Evolutionary conservation across 92 coral and sea anemone species (phyloP).

Genomic region (Palythoa caribaeorum): DNA sequence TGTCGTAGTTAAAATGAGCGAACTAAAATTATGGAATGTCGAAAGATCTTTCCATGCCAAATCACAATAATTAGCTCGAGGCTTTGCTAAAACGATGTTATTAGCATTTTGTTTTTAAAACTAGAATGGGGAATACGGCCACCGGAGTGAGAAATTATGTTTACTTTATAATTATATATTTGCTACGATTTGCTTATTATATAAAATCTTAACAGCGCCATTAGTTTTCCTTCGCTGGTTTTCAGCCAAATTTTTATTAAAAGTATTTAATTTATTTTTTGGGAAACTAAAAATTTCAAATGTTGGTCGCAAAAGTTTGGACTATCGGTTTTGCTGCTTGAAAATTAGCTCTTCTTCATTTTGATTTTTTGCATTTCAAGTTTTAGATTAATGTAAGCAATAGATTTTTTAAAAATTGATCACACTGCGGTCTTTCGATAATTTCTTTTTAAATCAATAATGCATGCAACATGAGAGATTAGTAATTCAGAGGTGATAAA

Average conservation of each 20-base stretch:
- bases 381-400: no score
- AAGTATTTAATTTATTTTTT: background rate
- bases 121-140: background rate
- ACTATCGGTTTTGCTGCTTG: no score
- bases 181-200: background rate
- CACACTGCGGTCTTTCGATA: no score
- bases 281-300: background rate
- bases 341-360: no score
- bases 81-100: background rate
- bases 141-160: background rate
- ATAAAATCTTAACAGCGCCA: slow-evolving; percentile 5
- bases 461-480: no score
- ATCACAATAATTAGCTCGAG: background rate
- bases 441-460: no score
- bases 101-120: no score
- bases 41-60: background rate
- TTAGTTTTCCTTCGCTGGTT: slow-evolving; percentile 23
- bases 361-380: no score
- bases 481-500: no score
- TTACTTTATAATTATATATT: background rate
- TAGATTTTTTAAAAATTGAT: no score
- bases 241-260: background rate
- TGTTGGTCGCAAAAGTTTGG: background rate
- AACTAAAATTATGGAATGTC: background rate
- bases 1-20: no score